Base-by-base conservation (phyloP, 2,888 invertebrate species). In the Hermaeophaga mercurialis region DNA sequence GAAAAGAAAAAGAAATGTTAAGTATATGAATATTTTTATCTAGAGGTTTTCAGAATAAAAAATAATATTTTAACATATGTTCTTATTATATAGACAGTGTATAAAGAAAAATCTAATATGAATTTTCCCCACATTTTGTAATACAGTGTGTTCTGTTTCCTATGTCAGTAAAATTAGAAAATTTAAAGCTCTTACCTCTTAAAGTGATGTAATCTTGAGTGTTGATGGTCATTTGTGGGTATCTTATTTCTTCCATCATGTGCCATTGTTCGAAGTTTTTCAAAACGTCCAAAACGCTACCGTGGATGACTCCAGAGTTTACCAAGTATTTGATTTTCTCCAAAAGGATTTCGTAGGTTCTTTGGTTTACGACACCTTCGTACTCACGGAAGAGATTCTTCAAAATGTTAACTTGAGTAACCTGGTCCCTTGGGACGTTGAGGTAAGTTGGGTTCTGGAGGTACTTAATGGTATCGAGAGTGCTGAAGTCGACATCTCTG, bases 401-500 rank as follows among this genome's bases (percentile, higher is more conserved):
- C 4, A 47, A 7, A 7, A 34, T 5, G n/a, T 47, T 24, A 15
- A 18, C 17, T 36, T 47, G 54, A 15, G 56, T 50, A 33, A 33
- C 12, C 9, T 14, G 14, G 4, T 33, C 33, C 14, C 3, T 33
- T 33, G 11, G 33, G 11, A 6, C 12, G 14, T 14, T 14, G 3
- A 33, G 12, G 33, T 33, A 33, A 1, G 14, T 33, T 33, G 7
- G n/a, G 33, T 12, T 11, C 8, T 17, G 14, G 17, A 17, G 17
- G 36, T 17, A 17, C 7, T 9, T 33, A 7, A 33, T 11, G 4
- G 4, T 14, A 7, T 33, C 14, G 3, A 33, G 14, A 1, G 7
- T 14, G 11, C 9, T 33, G 33, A 14, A 11, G 33, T 33, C 9
- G 28, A 28, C 28, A 9, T 28, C 31, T 12, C n/a, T 36, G 9